These are phyloP conservation scores for Peromyscus leucopus DNA, from an alignment of 2,113 vertebrate genomes.

Conservation along the genomic window DNA sequence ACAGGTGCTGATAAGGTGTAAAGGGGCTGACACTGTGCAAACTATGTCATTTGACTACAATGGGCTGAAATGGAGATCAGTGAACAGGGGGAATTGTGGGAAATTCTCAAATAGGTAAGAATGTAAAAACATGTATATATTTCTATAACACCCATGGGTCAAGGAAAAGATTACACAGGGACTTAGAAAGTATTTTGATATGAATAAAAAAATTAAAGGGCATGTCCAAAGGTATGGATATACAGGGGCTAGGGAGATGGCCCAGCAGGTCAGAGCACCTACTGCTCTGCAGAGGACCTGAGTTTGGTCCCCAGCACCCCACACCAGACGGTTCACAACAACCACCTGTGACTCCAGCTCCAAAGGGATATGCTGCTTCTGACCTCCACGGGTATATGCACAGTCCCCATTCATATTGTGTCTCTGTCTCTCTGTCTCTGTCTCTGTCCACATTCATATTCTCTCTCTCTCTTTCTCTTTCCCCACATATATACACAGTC, in stretches of 20 bases:
- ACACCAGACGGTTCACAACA: background rate
- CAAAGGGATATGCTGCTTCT: background rate
- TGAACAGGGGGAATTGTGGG: background rate
- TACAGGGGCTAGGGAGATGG: background rate
- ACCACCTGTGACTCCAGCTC: background rate
- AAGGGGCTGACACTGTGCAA: background rate
- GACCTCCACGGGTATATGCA: background rate
- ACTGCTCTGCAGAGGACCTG: background rate
- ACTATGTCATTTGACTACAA: background rate
- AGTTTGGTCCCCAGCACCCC: background rate
- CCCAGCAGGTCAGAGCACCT: background rate
- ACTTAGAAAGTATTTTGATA: slow-evolving; percentile 26
- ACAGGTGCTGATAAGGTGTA: background rate
- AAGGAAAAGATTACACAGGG: background rate
- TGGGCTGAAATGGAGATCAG: background rate
- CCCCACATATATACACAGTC: too few species aligned
- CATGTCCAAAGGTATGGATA: background rate
- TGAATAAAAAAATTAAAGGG: slow-evolving; percentile 43
- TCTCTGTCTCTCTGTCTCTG: too few species aligned
- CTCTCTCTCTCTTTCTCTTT: too few species aligned
- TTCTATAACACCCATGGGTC: background rate
- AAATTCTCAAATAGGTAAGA: background rate
- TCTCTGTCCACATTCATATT: too few species aligned
- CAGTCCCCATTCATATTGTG: too few species aligned
- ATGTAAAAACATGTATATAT: background rate